Percentiles rank a stretch among this genome's conserved stretches.
Evolutionary conservation across 2,113 vertebrate species (phyloP).

Genomic region (Epinephelus lanceolatus): DNA sequence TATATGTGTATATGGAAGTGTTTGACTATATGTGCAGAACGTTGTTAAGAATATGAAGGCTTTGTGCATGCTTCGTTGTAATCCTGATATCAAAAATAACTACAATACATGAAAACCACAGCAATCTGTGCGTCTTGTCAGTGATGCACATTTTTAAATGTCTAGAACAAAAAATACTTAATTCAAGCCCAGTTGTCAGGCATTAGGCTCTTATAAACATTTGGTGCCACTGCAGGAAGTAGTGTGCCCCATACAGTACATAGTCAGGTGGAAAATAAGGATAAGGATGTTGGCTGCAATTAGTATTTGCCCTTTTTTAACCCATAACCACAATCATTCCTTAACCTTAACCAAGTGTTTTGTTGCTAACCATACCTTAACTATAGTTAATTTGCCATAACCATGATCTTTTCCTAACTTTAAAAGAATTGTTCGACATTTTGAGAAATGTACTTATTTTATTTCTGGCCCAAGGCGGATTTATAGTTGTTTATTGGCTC

Average conservation of each 20-base stretch:
- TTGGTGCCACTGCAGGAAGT: neutral
- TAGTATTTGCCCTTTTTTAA: too few relatives aligned
- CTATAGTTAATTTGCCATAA: too few relatives aligned
- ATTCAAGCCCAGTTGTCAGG: neutral
- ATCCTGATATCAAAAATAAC: slow-evolving; percentile 16
- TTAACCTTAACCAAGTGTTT: too few relatives aligned
- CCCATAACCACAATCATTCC: too few relatives aligned
- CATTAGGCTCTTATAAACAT: neutral
- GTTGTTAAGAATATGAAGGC: neutral
- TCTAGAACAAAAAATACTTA: neutral
- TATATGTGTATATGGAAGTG: neutral
- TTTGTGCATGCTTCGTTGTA: slow-evolving; percentile 22
- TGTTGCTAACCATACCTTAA: too few relatives aligned
- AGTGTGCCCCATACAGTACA: neutral
- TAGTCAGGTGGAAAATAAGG: too few relatives aligned
- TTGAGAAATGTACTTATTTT: too few relatives aligned
- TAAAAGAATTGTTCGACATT: too few relatives aligned
- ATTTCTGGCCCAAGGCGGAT: too few relatives aligned
- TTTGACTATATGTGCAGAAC: neutral
- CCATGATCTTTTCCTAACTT: too few relatives aligned
- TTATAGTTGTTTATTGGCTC: too few relatives aligned
- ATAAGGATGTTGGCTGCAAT: too few relatives aligned
- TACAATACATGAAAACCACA: neutral
- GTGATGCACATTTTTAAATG: neutral
- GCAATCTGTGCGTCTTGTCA: neutral